Evolutionary conservation across 2,797 vertebrate species (phyloP), one percentile per base, ranked within the genome.

Genomic region (Brachyalestes nurse): DNA sequence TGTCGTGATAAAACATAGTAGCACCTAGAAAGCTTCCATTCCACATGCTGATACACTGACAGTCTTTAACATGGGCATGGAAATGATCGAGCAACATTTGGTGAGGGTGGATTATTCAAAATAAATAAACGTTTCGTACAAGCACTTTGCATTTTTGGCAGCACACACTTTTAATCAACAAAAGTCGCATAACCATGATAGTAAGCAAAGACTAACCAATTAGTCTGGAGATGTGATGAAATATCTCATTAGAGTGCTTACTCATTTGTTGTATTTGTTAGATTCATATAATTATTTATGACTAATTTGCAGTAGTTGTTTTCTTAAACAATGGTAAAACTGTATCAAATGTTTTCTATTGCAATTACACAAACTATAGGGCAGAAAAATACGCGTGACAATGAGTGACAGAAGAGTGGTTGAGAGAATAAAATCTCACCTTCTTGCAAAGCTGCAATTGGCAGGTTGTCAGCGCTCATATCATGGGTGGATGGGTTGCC

Each of bases 401-500:
- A 47, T 57, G 75, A 85, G 49, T 62, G 70, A 71, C 34, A 58
- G 28, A 78, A 71, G 40, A 69, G 38, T 42, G 55, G 57, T 23
- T n/a, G 17, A 38, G 72, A 83, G 42, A 57, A 64, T 64, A 40
- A 61, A 75, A 75, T 61, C 49, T 69, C 51, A 77, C 51, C 72
- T 75, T 80, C 51, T 72, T 71, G 61, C 60, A 79, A 79, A 79
- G 75, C 67, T 58, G n/a, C 58, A 73, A 81, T 82, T 83, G 81
- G 82, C 83, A 83, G 66, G 64, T 81, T 79, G 79, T 87, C 81
- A 83, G 51, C 64, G 70, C 60, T 23, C 64, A 76, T 85, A 79
- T 79, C 69, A 83, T 85, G 86, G 76, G 62, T 85, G 77, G 78
- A 55, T 81, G 75, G 75, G 62, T 85, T 85, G 72, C 76, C 86